Evolutionary conservation across 2,113 vertebrate genomes (phyloP).

Genomic region (Indicator indicator): DNA sequence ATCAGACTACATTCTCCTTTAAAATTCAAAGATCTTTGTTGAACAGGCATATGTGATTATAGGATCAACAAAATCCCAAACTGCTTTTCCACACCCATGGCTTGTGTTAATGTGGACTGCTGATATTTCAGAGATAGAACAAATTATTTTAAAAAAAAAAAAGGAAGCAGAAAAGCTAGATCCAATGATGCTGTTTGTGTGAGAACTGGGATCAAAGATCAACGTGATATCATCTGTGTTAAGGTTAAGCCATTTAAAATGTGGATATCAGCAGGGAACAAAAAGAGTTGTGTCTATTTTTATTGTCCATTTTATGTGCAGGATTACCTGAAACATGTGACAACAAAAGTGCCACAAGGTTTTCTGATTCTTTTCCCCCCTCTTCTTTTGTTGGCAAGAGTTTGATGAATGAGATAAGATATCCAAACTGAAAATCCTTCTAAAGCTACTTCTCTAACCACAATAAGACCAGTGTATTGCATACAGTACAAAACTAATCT

Average conservation of each 20-base stretch:
- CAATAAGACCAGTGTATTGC: not conserved
- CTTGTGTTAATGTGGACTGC: not conserved
- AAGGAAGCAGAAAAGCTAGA: not conserved
- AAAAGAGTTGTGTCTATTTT: slow-evolving; percentile 25
- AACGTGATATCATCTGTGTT: not conserved
- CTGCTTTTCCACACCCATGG: not conserved
- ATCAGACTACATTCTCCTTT: slow-evolving; percentile 32
- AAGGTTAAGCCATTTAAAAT: slow-evolving; percentile 29
- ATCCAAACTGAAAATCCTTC: not conserved
- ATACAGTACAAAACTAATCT: not conserved
- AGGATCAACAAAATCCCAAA: not conserved
- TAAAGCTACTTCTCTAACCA: not conserved
- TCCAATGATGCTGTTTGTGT: not conserved
- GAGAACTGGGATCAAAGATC: slow-evolving; percentile 41
- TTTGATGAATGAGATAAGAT: slow-evolving; percentile 37
- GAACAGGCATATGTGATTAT: not conserved
- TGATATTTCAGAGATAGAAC: slow-evolving; percentile 48
- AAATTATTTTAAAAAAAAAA: slow-evolving; percentile 43
- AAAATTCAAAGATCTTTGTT: slow-evolving; percentile 8
- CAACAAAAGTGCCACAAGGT: not conserved
- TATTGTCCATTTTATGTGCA: slow-evolving; percentile 39
- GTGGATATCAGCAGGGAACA: slow-evolving; percentile 27
- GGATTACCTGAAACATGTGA: slow-evolving; percentile 32
- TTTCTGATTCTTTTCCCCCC: not conserved
- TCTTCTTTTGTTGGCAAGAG: not conserved